Percentiles rank a stretch among this genome's conserved stretches.
These are phyloP conservation scores for Zeus faber DNA, from an alignment of 2,113 vertebrate species.

Conservation along the genomic window DNA sequence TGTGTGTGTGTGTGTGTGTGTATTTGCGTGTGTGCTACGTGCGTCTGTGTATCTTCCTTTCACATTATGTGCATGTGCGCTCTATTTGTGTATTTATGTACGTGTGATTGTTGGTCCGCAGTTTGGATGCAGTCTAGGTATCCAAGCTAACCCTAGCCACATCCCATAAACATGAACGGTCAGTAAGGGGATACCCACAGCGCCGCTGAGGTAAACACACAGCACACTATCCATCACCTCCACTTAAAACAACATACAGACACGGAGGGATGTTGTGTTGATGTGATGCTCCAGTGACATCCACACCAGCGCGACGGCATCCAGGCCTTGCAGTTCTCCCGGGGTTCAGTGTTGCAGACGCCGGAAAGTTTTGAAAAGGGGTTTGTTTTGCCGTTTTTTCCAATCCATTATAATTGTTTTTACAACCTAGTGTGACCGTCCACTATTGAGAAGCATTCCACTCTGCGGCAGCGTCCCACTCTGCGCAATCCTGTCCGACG, in stretches of 20 bases:
- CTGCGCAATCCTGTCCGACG: too few species aligned
- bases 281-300: conserved; percentile 21
- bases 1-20: background rate
- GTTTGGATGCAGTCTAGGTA: too few species aligned
- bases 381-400: too few species aligned
- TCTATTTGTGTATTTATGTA: too few species aligned
- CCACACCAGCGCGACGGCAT: background rate
- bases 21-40: conserved; percentile 4
- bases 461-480: too few species aligned
- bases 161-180: conserved; percentile 38
- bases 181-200: conserved; percentile 25
- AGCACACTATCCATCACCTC: conserved; percentile 29
- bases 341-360: too few species aligned
- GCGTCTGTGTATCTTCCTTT: conserved; percentile 6
- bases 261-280: conserved; percentile 37
- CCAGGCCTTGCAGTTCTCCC: too few species aligned
- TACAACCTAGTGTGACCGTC: too few species aligned
- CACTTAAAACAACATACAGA: conserved; percentile 20
- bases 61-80: conserved; percentile 11
- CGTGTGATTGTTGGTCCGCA: too few species aligned
- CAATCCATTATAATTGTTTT: too few species aligned
- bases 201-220: conserved; percentile 38
- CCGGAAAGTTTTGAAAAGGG: too few species aligned
- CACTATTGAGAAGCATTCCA: too few species aligned
- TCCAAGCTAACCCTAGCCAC: conserved; percentile 13